These are phyloP conservation scores for Lampropteryx suffumata DNA, from an alignment of 2,888 invertebrate genomes.

Conservation along the genomic window DNA sequence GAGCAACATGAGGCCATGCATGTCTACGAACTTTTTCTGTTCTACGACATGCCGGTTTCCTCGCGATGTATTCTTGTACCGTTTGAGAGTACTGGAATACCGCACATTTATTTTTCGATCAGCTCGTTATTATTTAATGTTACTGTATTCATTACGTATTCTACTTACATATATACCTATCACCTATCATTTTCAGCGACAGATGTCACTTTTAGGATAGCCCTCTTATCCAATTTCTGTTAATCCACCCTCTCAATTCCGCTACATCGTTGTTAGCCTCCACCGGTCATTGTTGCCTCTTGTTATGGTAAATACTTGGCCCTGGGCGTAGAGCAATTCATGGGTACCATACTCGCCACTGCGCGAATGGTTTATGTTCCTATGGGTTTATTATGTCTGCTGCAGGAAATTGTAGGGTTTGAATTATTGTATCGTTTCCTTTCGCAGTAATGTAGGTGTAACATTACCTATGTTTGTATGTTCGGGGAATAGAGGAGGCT, in stretches of 20 bases:
- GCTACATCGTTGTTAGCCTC: not conserved
- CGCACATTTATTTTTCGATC: too few species aligned
- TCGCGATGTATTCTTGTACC: too few species aligned
- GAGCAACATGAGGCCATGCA: too few species aligned
- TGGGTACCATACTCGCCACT: constrained; percentile 17
- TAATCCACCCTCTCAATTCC: not conserved
- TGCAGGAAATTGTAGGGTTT: constrained; percentile 18
- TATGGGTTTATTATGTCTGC: constrained; percentile 36
- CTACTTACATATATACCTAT: too few species aligned
- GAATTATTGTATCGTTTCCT: constrained; percentile 4
- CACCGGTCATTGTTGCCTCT: constrained; percentile 47
- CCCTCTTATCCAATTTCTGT: constrained; percentile 1
- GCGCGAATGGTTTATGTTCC: constrained; percentile 47
- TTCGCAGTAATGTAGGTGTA: not conserved
- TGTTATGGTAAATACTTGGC: constrained; percentile 74
- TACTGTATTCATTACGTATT: too few species aligned
- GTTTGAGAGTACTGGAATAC: too few species aligned
- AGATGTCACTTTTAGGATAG: not conserved
- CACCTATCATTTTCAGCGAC: too few species aligned
- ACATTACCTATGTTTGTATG: too few species aligned
- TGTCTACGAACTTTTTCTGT: too few species aligned
- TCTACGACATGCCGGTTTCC: too few species aligned
- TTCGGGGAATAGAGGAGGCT: too few species aligned
- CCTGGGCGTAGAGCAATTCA: constrained; percentile 43
- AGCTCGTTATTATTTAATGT: too few species aligned